phyloP scores from a whole-genome alignment of 2,113 vertebrate genomes.

The Catharus minimus region DNA sequence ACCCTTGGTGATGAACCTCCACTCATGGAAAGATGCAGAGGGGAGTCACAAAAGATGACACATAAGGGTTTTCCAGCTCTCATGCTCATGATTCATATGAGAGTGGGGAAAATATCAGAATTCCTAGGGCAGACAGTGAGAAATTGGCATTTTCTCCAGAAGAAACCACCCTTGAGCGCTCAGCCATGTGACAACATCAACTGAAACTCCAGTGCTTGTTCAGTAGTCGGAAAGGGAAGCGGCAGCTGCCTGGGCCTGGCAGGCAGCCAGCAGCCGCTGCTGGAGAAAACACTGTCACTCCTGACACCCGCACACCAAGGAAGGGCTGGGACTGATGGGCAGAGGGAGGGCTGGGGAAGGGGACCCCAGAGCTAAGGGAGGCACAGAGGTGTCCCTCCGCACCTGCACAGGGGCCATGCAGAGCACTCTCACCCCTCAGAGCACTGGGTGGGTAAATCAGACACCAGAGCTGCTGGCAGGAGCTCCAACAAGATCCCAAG shows the following conservation, averaged over 20 bases:
- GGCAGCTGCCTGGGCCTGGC: not conserved
- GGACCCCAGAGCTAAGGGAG: not conserved
- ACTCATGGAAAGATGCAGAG: not conserved
- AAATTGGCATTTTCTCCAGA: slow-evolving; percentile 37
- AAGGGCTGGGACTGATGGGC: not conserved
- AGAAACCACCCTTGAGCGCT: not conserved
- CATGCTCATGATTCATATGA: slow-evolving; percentile 37
- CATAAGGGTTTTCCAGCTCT: slow-evolving; percentile 2
- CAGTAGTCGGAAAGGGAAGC: not conserved
- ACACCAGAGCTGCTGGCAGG: not conserved
- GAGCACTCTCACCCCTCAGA: not conserved
- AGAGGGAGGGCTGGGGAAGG: not conserved
- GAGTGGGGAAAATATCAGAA: slow-evolving; percentile 21
- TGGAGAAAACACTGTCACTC: not conserved
- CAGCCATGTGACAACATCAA: slow-evolving; percentile 23
- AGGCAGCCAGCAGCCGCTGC: not conserved
- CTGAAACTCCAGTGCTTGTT: not conserved
- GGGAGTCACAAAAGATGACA: slow-evolving; percentile 41
- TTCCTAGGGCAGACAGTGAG: slow-evolving; percentile 12
- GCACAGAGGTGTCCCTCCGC: not conserved
- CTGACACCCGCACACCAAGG: not conserved
- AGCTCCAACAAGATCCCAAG: not conserved
- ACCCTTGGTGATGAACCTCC: not conserved
- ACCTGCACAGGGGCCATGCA: not conserved
- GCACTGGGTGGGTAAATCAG: not conserved